A percentile compares a stretch with the other conserved stretches of the same genome.
Conservation (phyloP, 2,113 vertebrate genomes). For the Clarias macrocephalus region DNA sequence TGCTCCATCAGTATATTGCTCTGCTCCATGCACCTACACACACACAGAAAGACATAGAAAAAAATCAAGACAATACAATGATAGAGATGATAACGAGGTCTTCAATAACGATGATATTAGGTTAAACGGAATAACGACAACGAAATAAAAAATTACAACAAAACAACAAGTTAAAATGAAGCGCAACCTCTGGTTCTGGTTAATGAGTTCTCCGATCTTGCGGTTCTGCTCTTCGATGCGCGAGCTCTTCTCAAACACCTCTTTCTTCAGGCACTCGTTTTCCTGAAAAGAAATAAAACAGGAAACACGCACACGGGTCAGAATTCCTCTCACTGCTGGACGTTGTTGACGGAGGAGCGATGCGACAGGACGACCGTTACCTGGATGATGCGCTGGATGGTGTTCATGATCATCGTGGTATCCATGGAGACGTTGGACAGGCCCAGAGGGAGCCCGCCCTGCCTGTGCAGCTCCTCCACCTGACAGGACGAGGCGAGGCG, state of each 20-base stretch:
- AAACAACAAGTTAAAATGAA: not conserved
- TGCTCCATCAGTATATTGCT: conserved; percentile 90
- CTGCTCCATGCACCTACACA: conserved; percentile 86
- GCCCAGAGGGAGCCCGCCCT: conserved; percentile 68
- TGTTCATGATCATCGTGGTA: conserved; percentile 91
- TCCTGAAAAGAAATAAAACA: conserved; percentile 72
- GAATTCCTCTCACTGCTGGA: not conserved
- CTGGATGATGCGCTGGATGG: conserved; percentile 93
- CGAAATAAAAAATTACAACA: too few species aligned
- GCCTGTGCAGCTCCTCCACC: conserved; percentile 87
- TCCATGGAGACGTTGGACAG: conserved; percentile 88
- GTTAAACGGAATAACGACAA: too few species aligned
- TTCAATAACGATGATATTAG: too few species aligned
- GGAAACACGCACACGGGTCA: not conserved
- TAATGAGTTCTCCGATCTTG: conserved; percentile 92
- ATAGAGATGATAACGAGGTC: not conserved
- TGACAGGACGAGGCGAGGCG: conserved; percentile 53
- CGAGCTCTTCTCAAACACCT: conserved; percentile 91
- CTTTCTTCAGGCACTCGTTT: conserved; percentile 95
- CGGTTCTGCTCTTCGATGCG: conserved; percentile 94
- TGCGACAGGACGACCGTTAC: conserved; percentile 57
- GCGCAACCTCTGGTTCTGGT: conserved; percentile 91
- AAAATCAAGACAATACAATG: not conserved
- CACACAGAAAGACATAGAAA: conserved; percentile 12
- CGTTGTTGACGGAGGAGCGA: not conserved